These are phyloP conservation scores for Neogale vison DNA, from an alignment of 2,113 vertebrate species.

Conservation along the genomic window DNA sequence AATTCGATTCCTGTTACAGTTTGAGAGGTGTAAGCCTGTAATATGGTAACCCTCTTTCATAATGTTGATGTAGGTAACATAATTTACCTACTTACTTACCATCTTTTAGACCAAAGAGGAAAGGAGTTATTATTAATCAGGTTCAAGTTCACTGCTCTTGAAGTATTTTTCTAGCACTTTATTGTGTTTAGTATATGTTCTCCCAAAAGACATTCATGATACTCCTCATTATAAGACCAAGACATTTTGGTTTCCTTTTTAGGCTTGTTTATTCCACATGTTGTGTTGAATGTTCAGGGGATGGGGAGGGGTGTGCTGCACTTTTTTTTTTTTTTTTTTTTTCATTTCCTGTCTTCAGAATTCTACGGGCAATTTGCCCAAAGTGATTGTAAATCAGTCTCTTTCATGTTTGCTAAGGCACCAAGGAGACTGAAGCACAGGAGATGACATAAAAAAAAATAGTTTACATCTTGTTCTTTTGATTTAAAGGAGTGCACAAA, in stretches of 20 bases:
- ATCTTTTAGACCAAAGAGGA: not conserved
- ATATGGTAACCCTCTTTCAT: not conserved
- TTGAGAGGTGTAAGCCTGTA: not conserved
- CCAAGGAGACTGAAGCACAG: not conserved
- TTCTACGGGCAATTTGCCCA: constrained; percentile 43
- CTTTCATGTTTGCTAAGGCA: constrained; percentile 57
- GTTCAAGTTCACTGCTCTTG: not conserved
- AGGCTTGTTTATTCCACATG: constrained; percentile 27
- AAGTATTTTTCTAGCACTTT: not conserved
- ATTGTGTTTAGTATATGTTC: not conserved
- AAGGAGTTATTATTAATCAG: not conserved
- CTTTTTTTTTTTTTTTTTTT: constrained; percentile 37
- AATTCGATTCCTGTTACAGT: not conserved
- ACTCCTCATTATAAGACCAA: not conserved
- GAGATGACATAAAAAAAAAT: constrained; percentile 53
- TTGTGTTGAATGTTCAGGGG: constrained; percentile 42
- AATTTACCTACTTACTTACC: not conserved
- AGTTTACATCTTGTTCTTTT: constrained; percentile 60
- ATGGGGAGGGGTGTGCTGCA: not conserved
- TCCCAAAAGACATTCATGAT: not conserved
- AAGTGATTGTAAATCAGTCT: constrained; percentile 57
- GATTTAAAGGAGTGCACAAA: constrained; percentile 52
- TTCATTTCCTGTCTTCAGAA: constrained; percentile 59
- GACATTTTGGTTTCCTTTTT: constrained; percentile 29
- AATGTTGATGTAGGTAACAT: not conserved